Base-by-base conservation (phyloP, 2,113 vertebrate species). In the Clarias gariepinus region DNA sequence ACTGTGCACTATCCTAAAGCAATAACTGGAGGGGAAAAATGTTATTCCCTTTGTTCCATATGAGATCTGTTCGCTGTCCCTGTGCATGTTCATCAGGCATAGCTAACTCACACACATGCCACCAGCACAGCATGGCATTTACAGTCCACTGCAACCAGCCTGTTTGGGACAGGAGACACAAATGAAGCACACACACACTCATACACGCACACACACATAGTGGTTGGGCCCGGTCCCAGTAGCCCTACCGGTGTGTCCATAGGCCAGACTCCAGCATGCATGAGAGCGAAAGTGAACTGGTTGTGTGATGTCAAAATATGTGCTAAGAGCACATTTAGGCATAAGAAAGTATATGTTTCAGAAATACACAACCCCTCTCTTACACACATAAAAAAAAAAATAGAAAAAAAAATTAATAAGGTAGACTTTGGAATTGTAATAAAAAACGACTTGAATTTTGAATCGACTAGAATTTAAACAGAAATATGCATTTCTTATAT, bases 71-170 rank as follows among this genome's bases (percentile, higher is more conserved):
- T 76, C 71, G 57, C 82, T 61, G 81, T 90, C 88, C 90, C 92
- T 91, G 92, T 87, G 57, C 53, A 89, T 85, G 91, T 92, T 94
- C 92, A 92, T 94, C 92, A 94, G 92, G 93, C 93, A 91, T 90
- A 91, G 93, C 90, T 94, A 94, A 93, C 91, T 92, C 87, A 91
- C 84, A 91, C 88, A 15, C 19, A 77, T 88, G 94, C 95, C 95
- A 95, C 93, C 92, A 95, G 95, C 95, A 93, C 92, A 93, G 93
- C 87, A 90, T 95, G 95, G 92, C 94, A 95, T 96, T 96, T 95
- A 94, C 94, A 94, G 91, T 91, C 91, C 91, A 94, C 91, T 94
- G 93, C 92, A 88, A 90, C 91, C 88, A 83, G 92, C 88, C 91
- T 88, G 92, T 92, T 92, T 92, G 92, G 91, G 81, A 87, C 69